Percentiles rank a stretch among this genome's conserved stretches.
Evolutionary conservation across 2,888 invertebrate species (phyloP).

Genomic region (Epinotia nisella): DNA sequence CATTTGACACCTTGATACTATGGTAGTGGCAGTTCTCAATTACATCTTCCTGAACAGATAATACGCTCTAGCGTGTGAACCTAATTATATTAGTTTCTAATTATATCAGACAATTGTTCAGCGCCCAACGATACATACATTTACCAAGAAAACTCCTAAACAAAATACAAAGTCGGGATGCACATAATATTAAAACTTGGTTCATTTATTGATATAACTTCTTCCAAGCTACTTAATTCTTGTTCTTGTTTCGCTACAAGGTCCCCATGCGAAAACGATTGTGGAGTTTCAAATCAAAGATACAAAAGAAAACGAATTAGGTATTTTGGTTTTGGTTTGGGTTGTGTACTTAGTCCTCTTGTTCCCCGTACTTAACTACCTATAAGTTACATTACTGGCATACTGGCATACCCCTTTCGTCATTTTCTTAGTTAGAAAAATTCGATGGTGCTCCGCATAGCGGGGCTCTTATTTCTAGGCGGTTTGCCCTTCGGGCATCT

Average conservation of each 20-base stretch:
- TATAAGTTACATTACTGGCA: not conserved
- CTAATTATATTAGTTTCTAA: too few species aligned
- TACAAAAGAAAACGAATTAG: not conserved
- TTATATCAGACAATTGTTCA: not conserved
- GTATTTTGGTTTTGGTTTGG: too few species aligned
- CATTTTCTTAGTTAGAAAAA: too few species aligned
- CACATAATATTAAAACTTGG: conserved; percentile 42
- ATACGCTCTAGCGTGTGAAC: too few species aligned
- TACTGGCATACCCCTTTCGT: not conserved
- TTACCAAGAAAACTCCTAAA: conserved; percentile 33
- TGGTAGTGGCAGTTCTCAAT: too few species aligned
- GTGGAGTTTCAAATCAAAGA: conserved; percentile 19
- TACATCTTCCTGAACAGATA: too few species aligned
- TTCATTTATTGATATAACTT: conserved; percentile 45
- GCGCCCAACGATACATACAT: conserved; percentile 28
- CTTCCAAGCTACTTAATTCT: conserved; percentile 38
- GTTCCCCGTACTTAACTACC: not conserved
- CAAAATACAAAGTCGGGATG: conserved; percentile 32
- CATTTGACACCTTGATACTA: too few species aligned
- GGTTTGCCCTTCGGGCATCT: too few species aligned
- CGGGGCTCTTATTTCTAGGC: too few species aligned
- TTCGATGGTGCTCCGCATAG: too few species aligned
- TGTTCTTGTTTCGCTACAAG: conserved; percentile 40
- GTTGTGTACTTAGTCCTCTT: too few species aligned
- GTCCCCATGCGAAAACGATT: conserved; percentile 26